These are phyloP conservation scores for Bactericera cockerelli DNA, from an alignment of 1,140 invertebrate species.

Conservation along the genomic window DNA sequence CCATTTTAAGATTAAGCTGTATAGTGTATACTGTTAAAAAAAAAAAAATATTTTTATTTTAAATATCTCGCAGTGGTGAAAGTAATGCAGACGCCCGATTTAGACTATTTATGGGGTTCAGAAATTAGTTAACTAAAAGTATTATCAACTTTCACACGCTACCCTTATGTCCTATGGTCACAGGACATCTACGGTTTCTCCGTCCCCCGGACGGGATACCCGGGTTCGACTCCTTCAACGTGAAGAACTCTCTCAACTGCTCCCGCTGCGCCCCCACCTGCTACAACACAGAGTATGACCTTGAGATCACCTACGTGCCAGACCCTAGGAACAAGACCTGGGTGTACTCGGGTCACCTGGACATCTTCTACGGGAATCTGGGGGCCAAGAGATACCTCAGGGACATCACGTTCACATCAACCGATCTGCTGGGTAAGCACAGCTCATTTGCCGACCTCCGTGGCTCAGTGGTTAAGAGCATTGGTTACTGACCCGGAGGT, in stretches of 20 bases:
- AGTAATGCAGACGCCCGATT: too few species aligned
- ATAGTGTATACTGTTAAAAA: too few species aligned
- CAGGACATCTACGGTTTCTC: slow-evolving; percentile 17
- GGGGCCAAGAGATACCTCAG: slow-evolving; percentile 19
- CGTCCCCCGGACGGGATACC: slow-evolving; percentile 15
- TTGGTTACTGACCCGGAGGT: too few species aligned
- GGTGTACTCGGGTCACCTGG: slow-evolving; percentile 17
- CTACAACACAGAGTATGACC: slow-evolving; percentile 19
- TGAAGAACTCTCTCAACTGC: slow-evolving; percentile 19
- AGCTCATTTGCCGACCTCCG: too few species aligned
- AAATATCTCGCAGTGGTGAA: too few species aligned
- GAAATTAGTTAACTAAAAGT: too few species aligned
- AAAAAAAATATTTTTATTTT: too few species aligned
- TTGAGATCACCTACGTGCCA: slow-evolving; percentile 14
- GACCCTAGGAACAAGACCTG: slow-evolving; percentile 10
- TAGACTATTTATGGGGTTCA: too few species aligned
- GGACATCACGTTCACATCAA: slow-evolving; percentile 20
- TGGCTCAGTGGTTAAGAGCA: too few species aligned
- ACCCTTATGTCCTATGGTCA: too few species aligned
- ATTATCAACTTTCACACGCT: too few species aligned
- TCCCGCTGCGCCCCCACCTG: slow-evolving; percentile 20
- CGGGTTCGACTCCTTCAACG: slow-evolving; percentile 15
- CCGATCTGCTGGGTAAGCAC: slow-evolving; percentile 19
- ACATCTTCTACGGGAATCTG: slow-evolving; percentile 20
- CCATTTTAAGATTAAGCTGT: too few species aligned